Evolutionary conservation across 2,113 vertebrate species (phyloP).

Genomic region (Verasper variegatus): DNA sequence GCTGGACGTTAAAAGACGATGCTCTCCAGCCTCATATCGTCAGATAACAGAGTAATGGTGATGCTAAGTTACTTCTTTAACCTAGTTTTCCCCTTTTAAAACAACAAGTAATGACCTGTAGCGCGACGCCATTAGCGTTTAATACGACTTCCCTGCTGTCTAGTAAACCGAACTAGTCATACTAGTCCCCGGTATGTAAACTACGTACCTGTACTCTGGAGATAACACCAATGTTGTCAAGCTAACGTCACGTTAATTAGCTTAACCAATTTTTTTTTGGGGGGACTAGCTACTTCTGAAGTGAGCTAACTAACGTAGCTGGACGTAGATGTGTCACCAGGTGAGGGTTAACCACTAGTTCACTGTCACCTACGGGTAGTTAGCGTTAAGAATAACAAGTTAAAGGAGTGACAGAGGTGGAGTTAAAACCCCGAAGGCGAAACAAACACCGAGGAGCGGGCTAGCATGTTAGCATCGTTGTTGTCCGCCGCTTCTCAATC

Average conservation of each 20-base stretch:
- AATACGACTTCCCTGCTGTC: background rate
- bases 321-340: background rate
- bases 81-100: background rate
- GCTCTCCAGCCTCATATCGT: background rate
- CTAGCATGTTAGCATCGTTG: constrained; percentile 62
- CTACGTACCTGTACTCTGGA: background rate
- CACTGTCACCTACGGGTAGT: background rate
- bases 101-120: background rate
- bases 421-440: background rate
- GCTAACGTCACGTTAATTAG: constrained; percentile 44
- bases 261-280: constrained; percentile 24
- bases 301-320: constrained; percentile 36
- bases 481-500: constrained; percentile 22
- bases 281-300: constrained; percentile 30
- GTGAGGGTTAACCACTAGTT: background rate
- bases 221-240: background rate
- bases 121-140: background rate
- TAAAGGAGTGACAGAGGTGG: background rate
- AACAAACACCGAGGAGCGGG: constrained; percentile 23
- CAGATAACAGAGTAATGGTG: background rate
- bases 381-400: background rate
- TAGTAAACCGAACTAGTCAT: no score
- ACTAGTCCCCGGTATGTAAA: background rate
- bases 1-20: no score
- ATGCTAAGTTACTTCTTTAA: background rate